Conservation (phyloP, 2,797 vertebrate species). For the Limnodromus scolopaceus region DNA sequence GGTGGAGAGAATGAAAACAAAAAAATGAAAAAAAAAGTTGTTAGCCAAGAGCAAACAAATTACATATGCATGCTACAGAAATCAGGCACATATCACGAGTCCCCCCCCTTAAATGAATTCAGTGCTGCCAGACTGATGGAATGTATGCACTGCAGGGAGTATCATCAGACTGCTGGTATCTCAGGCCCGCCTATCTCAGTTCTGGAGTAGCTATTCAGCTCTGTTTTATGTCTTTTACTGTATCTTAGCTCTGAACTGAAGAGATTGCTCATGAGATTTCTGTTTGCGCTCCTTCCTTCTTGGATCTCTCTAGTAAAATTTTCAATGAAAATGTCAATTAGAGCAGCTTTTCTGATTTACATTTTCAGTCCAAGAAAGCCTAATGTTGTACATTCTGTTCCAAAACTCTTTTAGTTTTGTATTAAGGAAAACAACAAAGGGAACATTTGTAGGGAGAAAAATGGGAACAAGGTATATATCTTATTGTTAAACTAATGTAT, state of each 20-base stretch:
- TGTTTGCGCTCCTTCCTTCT: background rate
- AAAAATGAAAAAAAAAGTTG: background rate
- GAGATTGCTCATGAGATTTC: background rate
- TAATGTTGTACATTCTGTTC: background rate
- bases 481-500: background rate
- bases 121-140: background rate
- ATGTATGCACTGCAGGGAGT: background rate
- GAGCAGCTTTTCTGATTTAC: background rate
- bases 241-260: background rate
- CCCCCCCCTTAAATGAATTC: background rate
- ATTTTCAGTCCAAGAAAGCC: background rate
- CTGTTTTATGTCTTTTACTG: background rate
- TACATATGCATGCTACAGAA: conserved; percentile 20
- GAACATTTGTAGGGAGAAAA: background rate
- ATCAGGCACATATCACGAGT: background rate
- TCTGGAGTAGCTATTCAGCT: background rate
- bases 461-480: background rate
- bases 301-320: background rate
- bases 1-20: background rate
- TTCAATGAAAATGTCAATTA: background rate
- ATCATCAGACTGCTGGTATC: background rate
- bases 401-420: background rate
- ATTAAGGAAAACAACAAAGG: background rate
- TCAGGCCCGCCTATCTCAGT: background rate
- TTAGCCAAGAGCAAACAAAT: conserved; percentile 51